These are phyloP conservation scores for Leucophenga montana DNA, from an alignment of 2,888 invertebrate genomes.

Conservation along the genomic window DNA sequence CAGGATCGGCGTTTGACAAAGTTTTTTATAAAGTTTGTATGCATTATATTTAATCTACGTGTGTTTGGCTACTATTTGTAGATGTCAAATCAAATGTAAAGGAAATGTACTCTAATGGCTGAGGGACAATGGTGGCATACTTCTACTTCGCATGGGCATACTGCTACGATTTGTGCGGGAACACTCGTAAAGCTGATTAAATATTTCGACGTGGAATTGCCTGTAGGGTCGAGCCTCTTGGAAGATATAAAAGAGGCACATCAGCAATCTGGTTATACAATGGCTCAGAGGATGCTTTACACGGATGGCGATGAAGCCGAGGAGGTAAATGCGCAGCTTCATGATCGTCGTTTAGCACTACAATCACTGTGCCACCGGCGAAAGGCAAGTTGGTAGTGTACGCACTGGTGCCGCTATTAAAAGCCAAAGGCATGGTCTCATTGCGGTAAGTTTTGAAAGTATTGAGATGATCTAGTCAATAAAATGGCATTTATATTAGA, in stretches of 20 bases:
- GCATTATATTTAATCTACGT: slow-evolving; percentile 66
- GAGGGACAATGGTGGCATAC: slow-evolving; percentile 86
- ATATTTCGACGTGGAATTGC: slow-evolving; percentile 85
- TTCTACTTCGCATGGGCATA: slow-evolving; percentile 94
- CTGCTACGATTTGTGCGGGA: slow-evolving; percentile 86
- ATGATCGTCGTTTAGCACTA: slow-evolving; percentile 84
- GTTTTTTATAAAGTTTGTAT: slow-evolving; percentile 94
- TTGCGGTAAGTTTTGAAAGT: slow-evolving; percentile 54
- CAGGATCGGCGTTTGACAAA: slow-evolving; percentile 91
- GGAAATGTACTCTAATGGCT: slow-evolving; percentile 84
- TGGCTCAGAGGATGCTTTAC: slow-evolving; percentile 69
- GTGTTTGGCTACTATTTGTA: slow-evolving; percentile 60
- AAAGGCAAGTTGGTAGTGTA: slow-evolving; percentile 76
- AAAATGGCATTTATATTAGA: slow-evolving; percentile 35
- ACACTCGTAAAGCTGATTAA: slow-evolving; percentile 87
- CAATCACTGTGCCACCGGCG: slow-evolving; percentile 79
- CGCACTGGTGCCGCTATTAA: slow-evolving; percentile 73
- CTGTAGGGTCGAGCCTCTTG: slow-evolving; percentile 83
- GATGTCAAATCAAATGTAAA: slow-evolving; percentile 85
- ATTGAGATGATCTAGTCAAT: background rate
- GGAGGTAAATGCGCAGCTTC: slow-evolving; percentile 77
- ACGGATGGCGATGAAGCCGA: slow-evolving; percentile 77
- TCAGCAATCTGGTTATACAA: slow-evolving; percentile 74
- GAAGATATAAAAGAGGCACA: slow-evolving; percentile 80
- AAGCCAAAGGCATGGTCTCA: slow-evolving; percentile 63